Evolutionary conservation across 2,888 invertebrate species (phyloP), one percentile per base, ranked within the genome.

Genomic region (Epirrhoe tristata): DNA sequence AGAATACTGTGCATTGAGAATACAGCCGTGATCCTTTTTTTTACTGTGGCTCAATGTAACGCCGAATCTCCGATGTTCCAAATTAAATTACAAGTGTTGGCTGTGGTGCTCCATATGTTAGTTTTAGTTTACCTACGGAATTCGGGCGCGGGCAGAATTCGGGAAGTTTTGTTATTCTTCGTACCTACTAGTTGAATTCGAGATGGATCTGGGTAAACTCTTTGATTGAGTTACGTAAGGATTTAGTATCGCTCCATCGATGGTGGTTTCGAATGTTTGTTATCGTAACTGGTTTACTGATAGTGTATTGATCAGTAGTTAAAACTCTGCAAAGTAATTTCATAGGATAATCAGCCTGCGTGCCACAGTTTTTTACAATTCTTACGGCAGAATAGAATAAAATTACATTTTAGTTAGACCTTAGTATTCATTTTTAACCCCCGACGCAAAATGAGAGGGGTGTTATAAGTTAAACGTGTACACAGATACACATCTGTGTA

Each of bases 21-120:
- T 24, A 24, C 24, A 24, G 24, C 3, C 24, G 3, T 3, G 24
- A 24, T 32, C 10, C 8, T 32, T 32, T 52, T 46, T 14, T 58
- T 46, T 56, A 59, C 60, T 66, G 24, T 67, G 52, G 17, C 59
- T 24, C 31, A 14, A 16, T 59, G 65, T 66, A 59, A 68, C 55
- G 31, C 39, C 12, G 56, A 61, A 63, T 63, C 60, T 62, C 61
- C 59, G 58, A 60, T 63, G 63, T 59, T 59, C 63, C 39, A 66
- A 68, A 71, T 71, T 66, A 64, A 68, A 71, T 71, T 68, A 71
- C 62, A 68, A 71, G 65, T 68, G 66, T 71, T 68, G 68, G 64
- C 71, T 55, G 52, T 43, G 48, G 48, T 14, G 62, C 50, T 36
- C 34, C 55, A 57, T 48, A 61, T 43, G 12, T 48, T 46, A 51